Evolutionary conservation across 2,113 vertebrate genomes (phyloP).

Genomic region (Acanthisitta chloris): DNA sequence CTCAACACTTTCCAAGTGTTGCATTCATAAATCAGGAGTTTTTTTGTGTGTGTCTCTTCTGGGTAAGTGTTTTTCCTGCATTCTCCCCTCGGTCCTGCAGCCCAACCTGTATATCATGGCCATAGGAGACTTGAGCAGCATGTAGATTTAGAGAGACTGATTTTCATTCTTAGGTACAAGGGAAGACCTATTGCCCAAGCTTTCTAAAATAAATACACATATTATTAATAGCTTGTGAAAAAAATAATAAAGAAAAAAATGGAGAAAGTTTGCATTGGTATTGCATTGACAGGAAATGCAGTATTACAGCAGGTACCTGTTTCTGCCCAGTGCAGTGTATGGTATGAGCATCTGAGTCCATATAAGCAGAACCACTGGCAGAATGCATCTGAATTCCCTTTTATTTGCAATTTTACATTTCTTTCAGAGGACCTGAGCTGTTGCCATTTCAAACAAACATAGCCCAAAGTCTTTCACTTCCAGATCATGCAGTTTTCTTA

Average conservation of each 20-base stretch:
- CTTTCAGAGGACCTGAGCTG: neutral
- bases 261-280: neutral
- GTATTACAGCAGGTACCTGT: accelerated
- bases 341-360: neutral
- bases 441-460: neutral
- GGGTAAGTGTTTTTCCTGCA: neutral
- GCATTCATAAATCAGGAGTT: constrained; percentile 47
- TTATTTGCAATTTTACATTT: neutral
- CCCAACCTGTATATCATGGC: neutral
- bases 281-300: neutral
- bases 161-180: neutral
- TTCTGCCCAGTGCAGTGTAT: neutral
- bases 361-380: neutral
- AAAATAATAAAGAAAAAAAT: neutral
- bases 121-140: neutral
- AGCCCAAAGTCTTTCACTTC: neutral
- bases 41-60: constrained; percentile 12
- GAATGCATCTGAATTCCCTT: neutral
- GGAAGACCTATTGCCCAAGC: neutral
- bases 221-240: neutral
- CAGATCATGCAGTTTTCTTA: neutral
- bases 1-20: constrained; percentile 55
- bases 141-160: neutral
- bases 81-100: neutral
- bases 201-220: neutral